These are phyloP conservation scores for Lepidochrysops patricia DNA, from an alignment of 2,888 invertebrate genomes.

Conservation along the genomic window DNA sequence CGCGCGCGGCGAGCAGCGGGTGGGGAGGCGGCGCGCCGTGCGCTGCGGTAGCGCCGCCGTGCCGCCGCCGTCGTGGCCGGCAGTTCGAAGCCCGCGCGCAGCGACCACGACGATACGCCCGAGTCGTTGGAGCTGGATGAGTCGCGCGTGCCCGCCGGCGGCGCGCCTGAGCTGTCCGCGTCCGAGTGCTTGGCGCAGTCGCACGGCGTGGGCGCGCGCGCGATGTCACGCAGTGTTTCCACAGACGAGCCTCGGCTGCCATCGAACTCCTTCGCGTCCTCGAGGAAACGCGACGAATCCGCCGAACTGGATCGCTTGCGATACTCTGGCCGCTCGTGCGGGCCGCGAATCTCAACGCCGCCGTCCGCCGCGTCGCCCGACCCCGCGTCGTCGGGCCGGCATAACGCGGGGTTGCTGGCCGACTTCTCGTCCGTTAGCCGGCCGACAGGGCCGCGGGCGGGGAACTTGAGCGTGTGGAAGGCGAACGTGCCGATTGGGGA, in stretches of 20 bases:
- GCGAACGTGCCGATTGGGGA: constrained; percentile 76
- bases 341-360: constrained; percentile 20
- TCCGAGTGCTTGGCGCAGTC: constrained; percentile 49
- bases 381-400: constrained; percentile 42
- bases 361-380: constrained; percentile 18
- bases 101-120: constrained; percentile 80
- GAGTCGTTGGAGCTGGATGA: constrained; percentile 89
- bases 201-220: constrained; percentile 50
- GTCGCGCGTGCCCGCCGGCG: constrained; percentile 80
- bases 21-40: constrained; percentile 71
- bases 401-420: constrained; percentile 81
- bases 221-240: constrained; percentile 60
- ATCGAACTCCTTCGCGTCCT: constrained; percentile 74
- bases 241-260: constrained; percentile 62
- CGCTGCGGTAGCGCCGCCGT: constrained; percentile 70
- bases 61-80: constrained; percentile 72
- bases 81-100: constrained; percentile 76
- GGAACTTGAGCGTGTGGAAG: constrained; percentile 51
- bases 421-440: constrained; percentile 72
- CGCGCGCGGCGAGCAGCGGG: constrained; percentile 67
- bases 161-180: constrained; percentile 57
- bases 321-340: constrained; percentile 33
- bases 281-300: constrained; percentile 81
- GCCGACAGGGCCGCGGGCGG: constrained; percentile 39
- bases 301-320: constrained; percentile 82